phyloP scores from a whole-genome alignment of 1,140 invertebrate species.

The Aricia agestis region DNA sequence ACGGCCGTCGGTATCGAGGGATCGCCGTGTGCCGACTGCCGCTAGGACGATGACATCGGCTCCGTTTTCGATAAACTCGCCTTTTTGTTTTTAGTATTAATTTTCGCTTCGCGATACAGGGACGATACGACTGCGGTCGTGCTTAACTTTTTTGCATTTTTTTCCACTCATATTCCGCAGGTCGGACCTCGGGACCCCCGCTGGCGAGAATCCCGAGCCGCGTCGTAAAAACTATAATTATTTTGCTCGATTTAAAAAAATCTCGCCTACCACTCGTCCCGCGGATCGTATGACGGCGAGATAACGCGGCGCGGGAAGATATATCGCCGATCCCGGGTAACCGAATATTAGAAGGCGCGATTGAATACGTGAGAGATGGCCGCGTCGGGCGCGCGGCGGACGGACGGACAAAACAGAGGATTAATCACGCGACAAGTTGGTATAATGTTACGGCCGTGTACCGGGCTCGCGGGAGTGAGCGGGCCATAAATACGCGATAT shows the following conservation, averaged over 20 bases:
- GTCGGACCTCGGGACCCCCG: constrained; percentile 21
- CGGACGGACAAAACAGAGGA: constrained; percentile 42
- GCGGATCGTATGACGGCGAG: constrained; percentile 4
- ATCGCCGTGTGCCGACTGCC: constrained; percentile 42
- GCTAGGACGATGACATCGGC: constrained; percentile 59
- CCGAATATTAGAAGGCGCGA: constrained; percentile 19
- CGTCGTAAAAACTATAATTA: constrained; percentile 18
- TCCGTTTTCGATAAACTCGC: constrained; percentile 56
- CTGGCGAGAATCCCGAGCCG: constrained; percentile 23
- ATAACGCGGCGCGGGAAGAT: neutral
- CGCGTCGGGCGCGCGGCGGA: constrained; percentile 28
- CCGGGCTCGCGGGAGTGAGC: constrained; percentile 46
- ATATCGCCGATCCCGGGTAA: constrained; percentile 5
- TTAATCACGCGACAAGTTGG: constrained; percentile 52
- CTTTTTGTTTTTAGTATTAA: constrained; percentile 61
- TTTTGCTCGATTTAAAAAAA: constrained; percentile 6
- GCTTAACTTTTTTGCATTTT: constrained; percentile 34
- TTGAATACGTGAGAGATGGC: constrained; percentile 29
- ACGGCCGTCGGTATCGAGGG: constrained; percentile 46
- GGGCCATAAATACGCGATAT: constrained; percentile 68
- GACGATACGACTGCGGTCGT: constrained; percentile 45
- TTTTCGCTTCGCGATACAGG: constrained; percentile 57
- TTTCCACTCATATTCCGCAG: constrained; percentile 27
- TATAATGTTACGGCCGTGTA: constrained; percentile 53
- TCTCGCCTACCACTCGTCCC: neutral